Evolutionary conservation across 2,888 invertebrate genomes (phyloP).

Genomic region (Melanotus villosus): DNA sequence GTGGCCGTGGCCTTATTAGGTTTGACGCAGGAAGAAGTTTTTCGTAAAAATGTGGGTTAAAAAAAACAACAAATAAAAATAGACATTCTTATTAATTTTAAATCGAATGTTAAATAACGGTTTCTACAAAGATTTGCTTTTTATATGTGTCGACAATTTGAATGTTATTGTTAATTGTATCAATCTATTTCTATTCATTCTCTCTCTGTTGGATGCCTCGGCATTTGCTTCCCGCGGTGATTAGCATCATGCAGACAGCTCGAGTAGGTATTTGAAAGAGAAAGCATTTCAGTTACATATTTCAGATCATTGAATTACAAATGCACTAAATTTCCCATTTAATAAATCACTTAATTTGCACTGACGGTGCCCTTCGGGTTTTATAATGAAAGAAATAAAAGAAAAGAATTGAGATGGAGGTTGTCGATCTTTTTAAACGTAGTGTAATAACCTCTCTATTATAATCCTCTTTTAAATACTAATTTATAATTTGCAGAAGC

Average conservation of each 20-base stretch:
- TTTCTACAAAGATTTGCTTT: slow-evolving; percentile 22
- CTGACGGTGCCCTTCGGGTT: slow-evolving; percentile 19
- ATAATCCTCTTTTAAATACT: slow-evolving; percentile 35
- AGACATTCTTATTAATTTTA: not conserved
- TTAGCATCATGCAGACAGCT: slow-evolving; percentile 46
- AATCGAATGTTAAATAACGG: slow-evolving; percentile 18
- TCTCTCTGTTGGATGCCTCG: slow-evolving; percentile 56
- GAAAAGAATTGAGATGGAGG: slow-evolving; percentile 23
- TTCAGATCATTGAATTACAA: slow-evolving; percentile 11
- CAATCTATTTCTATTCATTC: slow-evolving; percentile 64
- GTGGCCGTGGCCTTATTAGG: too few species aligned
- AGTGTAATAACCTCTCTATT: slow-evolving; percentile 16
- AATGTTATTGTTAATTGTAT: slow-evolving; percentile 65
- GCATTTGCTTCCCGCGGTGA: slow-evolving; percentile 60
- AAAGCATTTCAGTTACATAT: slow-evolving; percentile 25
- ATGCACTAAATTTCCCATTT: slow-evolving; percentile 5
- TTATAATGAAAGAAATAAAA: slow-evolving; percentile 8
- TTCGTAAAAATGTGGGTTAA: not conserved
- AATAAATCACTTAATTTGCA: slow-evolving; percentile 27
- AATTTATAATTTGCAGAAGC: slow-evolving; percentile 26
- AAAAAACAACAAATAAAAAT: not conserved
- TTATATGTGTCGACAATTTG: slow-evolving; percentile 60
- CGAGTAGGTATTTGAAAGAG: slow-evolving; percentile 41
- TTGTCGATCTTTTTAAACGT: slow-evolving; percentile 29
- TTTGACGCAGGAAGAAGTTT: not conserved